Conservation (phyloP, 2,113 vertebrate genomes). For the Crypturellus undulatus region DNA sequence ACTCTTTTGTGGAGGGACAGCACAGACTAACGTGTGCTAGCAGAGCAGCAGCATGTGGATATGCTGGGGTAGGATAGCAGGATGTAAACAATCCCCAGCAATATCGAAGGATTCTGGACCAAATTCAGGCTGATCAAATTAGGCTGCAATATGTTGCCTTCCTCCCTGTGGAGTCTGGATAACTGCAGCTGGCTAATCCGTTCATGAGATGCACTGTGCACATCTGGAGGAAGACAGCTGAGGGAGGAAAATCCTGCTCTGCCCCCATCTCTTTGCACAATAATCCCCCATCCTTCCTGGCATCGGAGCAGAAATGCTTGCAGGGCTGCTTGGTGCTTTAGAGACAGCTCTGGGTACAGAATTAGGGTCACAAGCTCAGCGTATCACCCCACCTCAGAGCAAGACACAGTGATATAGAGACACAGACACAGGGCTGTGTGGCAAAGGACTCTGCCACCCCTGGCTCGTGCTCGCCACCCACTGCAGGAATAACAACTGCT, state of each 20-base stretch:
- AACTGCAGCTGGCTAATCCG: constrained; percentile 23
- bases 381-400: fast-evolving
- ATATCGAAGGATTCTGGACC: background rate
- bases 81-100: background rate
- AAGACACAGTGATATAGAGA: background rate
- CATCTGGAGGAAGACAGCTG: constrained; percentile 35
- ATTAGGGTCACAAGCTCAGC: background rate
- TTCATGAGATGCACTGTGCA: fast-evolving
- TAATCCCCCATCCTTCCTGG: background rate
- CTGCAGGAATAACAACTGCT: constrained; percentile 6
- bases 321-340: background rate
- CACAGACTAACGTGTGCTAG: background rate
- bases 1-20: background rate
- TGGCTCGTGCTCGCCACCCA: background rate
- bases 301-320: background rate
- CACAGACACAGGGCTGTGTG: background rate
- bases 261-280: fast-evolving
- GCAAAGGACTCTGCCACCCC: background rate
- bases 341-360: background rate
- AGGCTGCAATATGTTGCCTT: constrained; percentile 39
- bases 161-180: background rate
- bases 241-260: constrained; percentile 25
- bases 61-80: fast-evolving
- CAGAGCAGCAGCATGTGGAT: background rate
- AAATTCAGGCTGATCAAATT: constrained; percentile 53